Conservation (phyloP, 1,140 invertebrate genomes). For the Nasonia giraulti region DNA sequence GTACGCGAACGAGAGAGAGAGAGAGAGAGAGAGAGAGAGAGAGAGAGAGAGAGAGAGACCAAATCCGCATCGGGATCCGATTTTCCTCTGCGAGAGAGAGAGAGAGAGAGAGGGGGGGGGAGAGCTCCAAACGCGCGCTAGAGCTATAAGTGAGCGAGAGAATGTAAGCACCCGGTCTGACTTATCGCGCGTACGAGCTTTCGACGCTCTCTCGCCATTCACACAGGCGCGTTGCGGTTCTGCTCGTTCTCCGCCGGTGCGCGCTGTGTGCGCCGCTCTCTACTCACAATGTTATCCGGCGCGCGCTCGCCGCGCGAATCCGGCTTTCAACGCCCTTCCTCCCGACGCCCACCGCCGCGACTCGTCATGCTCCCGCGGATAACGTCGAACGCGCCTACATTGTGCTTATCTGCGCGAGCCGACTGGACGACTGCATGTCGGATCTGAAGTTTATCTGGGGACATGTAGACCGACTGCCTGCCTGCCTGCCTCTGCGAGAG, state of each 20-base stretch:
- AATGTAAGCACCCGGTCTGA: conserved; percentile 17
- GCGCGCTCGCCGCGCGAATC: conserved; percentile 57
- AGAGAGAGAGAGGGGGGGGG: too few species aligned
- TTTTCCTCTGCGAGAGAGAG: conserved; percentile 11
- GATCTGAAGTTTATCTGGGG: conserved; percentile 37
- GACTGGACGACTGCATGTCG: conserved; percentile 23
- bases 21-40: too few species aligned
- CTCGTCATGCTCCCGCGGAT: conserved; percentile 55
- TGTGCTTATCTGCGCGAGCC: conserved; percentile 55
- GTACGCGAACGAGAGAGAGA: not conserved
- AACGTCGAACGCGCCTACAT: conserved; percentile 57
- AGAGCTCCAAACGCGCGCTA: not conserved
- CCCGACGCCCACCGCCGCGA: not conserved
- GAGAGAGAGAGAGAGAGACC: not conserved
- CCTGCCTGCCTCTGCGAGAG: not conserved
- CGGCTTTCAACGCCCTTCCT: conserved; percentile 58
- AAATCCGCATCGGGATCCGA: conserved; percentile 23
- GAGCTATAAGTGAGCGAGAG: not conserved
- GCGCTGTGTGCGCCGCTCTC: not conserved
- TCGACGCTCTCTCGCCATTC: conserved; percentile 57
- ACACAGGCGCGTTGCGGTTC: not conserved
- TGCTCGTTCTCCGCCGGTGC: not conserved
- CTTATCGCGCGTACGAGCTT: conserved; percentile 60
- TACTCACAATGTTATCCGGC: conserved; percentile 59
- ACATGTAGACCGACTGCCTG: not conserved